Evolutionary conservation across 2,797 vertebrate species (phyloP), one percentile per base, ranked within the genome.

Genomic region (Falco rusticolus): DNA sequence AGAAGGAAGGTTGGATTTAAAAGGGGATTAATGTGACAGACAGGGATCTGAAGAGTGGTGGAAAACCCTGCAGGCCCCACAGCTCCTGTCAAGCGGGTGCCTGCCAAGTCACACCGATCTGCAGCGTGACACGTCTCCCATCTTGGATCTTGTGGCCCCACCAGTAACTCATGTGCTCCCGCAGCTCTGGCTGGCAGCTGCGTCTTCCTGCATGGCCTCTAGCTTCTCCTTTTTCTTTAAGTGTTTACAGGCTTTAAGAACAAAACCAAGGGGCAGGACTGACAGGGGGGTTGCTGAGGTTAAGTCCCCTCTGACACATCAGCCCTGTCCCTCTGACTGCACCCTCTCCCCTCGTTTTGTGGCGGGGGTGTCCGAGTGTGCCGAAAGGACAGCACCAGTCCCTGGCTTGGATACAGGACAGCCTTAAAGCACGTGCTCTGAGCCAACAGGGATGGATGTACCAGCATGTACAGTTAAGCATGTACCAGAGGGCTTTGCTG

Each of bases 101-200:
- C 71, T 71, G 72, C 92, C 83, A 82, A 94, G 71, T 43, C 89
- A 85, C 90, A 94, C 86, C 81, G 81, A n/a, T 24, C 72, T 22
- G 13, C 85, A 53, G 34, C 2, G 9, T 87, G 95, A 95, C 90
- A 64, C 76, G 48, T 75, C 70, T 90, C 89, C 90, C 72, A 64
- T 61, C 51, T 43, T 15, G 48, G 71, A 69, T 66, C 54, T 76
- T 6, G 2, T 72, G 11, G 21, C 71, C 16, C 11, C 86, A 82
- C 79, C 60, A 77, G 57, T 33, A 71, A 51, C 15, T 63, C 54
- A 9, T 56, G 84, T 48, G 79, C 77, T 91, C 86, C 13, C 39
- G 18, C 5, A 24, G 81, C 87, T 90, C 76, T 4, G 5, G 47
- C 68, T 41, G 37, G 68, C 25, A 65, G 68, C 41, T 43, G 63